phyloP scores from a whole-genome alignment of 1,140 invertebrate species.

The Eulimnadia texana region DNA sequence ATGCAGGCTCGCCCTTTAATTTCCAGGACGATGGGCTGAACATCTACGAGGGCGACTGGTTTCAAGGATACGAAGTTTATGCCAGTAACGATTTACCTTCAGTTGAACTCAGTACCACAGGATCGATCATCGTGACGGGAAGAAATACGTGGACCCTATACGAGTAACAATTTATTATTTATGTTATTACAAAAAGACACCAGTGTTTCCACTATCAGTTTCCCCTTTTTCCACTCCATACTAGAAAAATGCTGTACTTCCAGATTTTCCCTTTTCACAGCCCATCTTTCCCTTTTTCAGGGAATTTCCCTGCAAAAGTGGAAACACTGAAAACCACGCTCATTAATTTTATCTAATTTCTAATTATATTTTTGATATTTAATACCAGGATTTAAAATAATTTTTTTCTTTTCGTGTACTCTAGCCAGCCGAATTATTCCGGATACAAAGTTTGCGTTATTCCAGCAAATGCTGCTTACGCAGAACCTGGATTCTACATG shows the following conservation, averaged over 20 bases:
- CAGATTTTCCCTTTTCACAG: too few relatives aligned
- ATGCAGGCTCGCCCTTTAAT: constrained; percentile 12
- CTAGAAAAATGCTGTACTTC: too few relatives aligned
- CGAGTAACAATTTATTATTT: not conserved
- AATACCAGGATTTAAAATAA: not conserved
- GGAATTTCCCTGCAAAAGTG: too few relatives aligned
- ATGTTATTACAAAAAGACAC: not conserved
- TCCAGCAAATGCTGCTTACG: constrained; percentile 8
- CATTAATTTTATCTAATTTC: not conserved
- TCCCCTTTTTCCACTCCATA: not conserved
- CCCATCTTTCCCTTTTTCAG: too few relatives aligned
- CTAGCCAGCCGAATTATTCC: constrained; percentile 1
- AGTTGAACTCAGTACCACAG: not conserved
- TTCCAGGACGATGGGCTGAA: constrained; percentile 12
- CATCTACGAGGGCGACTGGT: constrained; percentile 14
- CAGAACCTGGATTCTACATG: constrained; percentile 10
- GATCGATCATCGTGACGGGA: constrained; percentile 8
- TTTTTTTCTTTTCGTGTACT: not conserved
- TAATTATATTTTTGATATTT: not conserved
- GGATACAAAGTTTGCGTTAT: constrained; percentile 12
- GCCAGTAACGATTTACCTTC: not conserved
- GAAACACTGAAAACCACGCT: too few relatives aligned
- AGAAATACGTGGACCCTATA: constrained; percentile 10
- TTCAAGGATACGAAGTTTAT: constrained; percentile 7
- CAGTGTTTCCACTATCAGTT: not conserved